Conservation (phyloP, 2,888 invertebrate species). For the Glaucopsyche alexis region DNA sequence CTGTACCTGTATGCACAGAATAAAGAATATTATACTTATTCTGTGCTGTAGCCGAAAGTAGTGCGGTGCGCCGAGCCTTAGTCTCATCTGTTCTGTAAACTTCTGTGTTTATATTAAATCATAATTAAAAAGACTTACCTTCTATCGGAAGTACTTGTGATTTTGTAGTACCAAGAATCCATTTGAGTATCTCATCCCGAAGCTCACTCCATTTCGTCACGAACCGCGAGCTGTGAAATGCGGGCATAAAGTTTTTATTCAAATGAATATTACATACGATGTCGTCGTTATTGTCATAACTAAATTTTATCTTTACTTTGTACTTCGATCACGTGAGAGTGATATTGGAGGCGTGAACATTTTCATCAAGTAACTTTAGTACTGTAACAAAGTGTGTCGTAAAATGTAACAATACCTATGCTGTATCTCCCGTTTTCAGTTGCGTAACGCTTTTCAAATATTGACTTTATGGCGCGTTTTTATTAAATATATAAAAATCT, state of each 20-base stretch:
- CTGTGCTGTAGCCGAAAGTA: no score
- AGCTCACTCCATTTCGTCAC: no score
- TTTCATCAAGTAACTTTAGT: constrained; percentile 7
- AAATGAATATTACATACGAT: background rate
- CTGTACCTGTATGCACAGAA: no score
- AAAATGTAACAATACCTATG: constrained; percentile 3
- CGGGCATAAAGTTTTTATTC: background rate
- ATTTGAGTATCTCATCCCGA: no score
- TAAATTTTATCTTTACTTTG: constrained; percentile 1
- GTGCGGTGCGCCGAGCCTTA: no score
- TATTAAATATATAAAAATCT: background rate
- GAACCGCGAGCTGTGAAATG: no score
- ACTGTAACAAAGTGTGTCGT: background rate
- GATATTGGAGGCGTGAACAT: background rate
- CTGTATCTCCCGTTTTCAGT: background rate
- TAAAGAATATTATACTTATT: no score
- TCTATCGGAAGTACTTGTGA: no score
- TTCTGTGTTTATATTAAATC: no score
- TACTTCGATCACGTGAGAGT: background rate
- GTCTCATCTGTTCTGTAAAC: no score
- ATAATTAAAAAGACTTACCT: no score
- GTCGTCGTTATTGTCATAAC: background rate
- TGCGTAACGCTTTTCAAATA: constrained; percentile 1
- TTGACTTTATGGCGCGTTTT: constrained; percentile 1
- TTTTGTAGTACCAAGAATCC: no score